Base-by-base conservation (phyloP, 2,888 invertebrate species). In the Drosophila paramelanica region DNA sequence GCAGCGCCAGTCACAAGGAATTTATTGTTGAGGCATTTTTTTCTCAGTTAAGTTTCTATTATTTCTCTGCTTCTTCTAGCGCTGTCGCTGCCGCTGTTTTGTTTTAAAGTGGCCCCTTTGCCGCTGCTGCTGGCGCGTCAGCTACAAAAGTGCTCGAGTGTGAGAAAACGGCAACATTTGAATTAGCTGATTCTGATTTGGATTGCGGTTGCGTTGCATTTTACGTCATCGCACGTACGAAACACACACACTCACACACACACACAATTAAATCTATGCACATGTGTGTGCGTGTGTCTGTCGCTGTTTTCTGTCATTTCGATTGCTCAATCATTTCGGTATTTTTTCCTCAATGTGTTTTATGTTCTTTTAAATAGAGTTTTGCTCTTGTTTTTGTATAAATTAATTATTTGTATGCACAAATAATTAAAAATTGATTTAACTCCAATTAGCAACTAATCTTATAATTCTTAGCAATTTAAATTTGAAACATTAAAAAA, bases 1-100 rank as follows among this genome's bases (percentile, higher is more conserved):
- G 55, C 73, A 73, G 38, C 55, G 52, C 49, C 66, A 73, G 65
- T 65, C 83, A 70, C 86, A 85, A 85, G 88, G 71, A 89, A 88
- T 89, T 89, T 81, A 71, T 85, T 85, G 88, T 85, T 85, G 89
- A 79, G 89, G 86, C 79, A 85, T 71, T 80, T 79, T 60, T 65
- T 43, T 69, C 56, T 73, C 46, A 51, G 51, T 80, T 81, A 36
- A 52, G 38, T 68, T 67, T 70, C 72, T 56, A 46, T 77, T 66
- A 56, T 57, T 65, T 41, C 52, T 61, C 46, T 50, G 39, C 65
- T 42, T 65, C 51, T 60, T 51, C 41, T 39, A 55, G 8, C 10
- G 17, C 23, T 27, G 17, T 39, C 36, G 11, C 43, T 61, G 42
- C 33, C 56, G 11, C 13, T 46, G 45, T 62, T 60, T 50, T 51